Evolutionary conservation across 2,113 vertebrate genomes (phyloP), one percentile per base, ranked within the genome.

Genomic region (Fulica atra): DNA sequence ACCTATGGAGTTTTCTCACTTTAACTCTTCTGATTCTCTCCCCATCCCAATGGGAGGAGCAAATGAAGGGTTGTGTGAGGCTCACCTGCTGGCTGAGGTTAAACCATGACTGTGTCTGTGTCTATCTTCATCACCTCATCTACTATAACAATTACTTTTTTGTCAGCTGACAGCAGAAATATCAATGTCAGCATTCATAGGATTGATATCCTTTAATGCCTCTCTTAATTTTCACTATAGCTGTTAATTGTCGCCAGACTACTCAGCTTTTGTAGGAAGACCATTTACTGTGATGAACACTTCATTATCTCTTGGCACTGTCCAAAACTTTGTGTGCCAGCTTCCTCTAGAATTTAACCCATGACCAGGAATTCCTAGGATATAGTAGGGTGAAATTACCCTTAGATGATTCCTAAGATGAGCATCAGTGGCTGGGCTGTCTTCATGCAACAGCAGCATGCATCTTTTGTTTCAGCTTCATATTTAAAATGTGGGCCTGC

Each of bases 211-310:
- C 61, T 71, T 51, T 79, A 87, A 83, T 71, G 38, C 42, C 57
- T 72, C 40, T 91, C 76, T 82, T 96, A 80, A 87, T 85, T 96
- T 94, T 77, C 59, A 56, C 81, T 66, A 6, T 50, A 56, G 36
- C 40, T 89, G 28, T 87, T 94, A 92, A 93, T 82, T 92, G 70
- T 63, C 70, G 88, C 29, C 36, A 70, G 46, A 35, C 25, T 77
- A 51, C 59, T 91, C 73, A 70, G 65, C 83, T 89, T 80, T 50
- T 63, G 54, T 82, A 54, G 40, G 61, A 40, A 64, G 28, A 72
- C 17, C 23, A 40, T 87, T 95, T 91, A 54, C 54, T 82, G 1
- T 66, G 70, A 60, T 73, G 50, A 88, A 70, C 35, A 21, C 26
- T 54, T 77, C 44, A 48, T 80, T 91, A 91, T 82, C 63, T 88